Evolutionary conservation across 2,888 invertebrate species (phyloP), one percentile per base, ranked within the genome.

Genomic region (Caenorhabditis panamensis): DNA sequence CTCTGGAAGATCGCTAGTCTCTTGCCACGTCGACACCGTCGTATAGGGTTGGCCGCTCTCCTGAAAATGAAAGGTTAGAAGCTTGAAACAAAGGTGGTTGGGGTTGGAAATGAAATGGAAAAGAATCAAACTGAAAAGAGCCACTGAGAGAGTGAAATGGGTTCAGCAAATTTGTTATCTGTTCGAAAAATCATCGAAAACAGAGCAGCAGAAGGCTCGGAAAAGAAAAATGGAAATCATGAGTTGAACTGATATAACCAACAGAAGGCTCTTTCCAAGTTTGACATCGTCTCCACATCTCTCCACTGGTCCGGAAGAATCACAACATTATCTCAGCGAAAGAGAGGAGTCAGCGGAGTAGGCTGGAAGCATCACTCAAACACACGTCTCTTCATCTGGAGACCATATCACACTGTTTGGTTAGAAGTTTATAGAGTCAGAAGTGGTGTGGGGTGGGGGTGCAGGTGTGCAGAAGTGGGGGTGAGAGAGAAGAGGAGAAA

Each of bases 11-110:
- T 79, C 82, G 56, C 79, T 87, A 1, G 83, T 83, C 75, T 90
- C 90, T 64, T 90, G 88, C 88, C 90, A 90, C 37, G 86, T 86
- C 44, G 87, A 84, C n/a, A 90, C 85, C 28, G 89, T 90, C 22
- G 87, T 87, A 64, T 87, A 85, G 58, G 89, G 88, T 71, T 84
- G 86, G 36, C 88, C 86, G 73, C 86, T 86, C 85, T 89, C 89
- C 89, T 89, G 53, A 81, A 47, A 28, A 18, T 47, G 11, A 18
- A 4, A 47, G 22, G 28, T 56, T 28, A 31, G 53, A 26, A 53
- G 18, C 13, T 2, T 22, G 41, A 16, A 20, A 47, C 31, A 9
- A 31, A 31, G 31, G 9, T 36, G 13, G 20, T 47, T 47, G 6
- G 9, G 41, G n/a, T 18, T 36, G 47, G 58, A 51, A 66, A 28